Percentiles rank a stretch among this genome's conserved stretches.
Conservation (phyloP, 2,797 vertebrate genomes). For the Lagocephalus sceleratus region DNA sequence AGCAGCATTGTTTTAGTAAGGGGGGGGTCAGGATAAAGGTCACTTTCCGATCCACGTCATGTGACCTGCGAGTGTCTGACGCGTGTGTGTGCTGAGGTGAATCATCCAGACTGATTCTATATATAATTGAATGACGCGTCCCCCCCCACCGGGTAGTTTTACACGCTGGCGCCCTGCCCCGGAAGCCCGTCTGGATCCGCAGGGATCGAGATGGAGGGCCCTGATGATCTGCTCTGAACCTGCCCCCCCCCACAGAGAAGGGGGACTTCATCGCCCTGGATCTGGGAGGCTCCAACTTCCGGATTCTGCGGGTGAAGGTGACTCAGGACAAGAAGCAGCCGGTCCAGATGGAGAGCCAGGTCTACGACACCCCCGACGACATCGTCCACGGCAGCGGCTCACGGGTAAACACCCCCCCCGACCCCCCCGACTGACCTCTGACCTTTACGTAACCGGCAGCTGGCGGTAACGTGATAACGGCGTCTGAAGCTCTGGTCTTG, state of each 20-base stretch:
- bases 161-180: slow-evolving; percentile 5
- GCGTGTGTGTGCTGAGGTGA: neutral
- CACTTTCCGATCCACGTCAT: too few species aligned
- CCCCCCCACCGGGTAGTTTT: neutral
- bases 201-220: neutral
- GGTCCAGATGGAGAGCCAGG: slow-evolving; percentile 93
- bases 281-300: slow-evolving; percentile 92
- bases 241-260: slow-evolving; percentile 81
- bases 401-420: slow-evolving; percentile 76
- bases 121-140: neutral
- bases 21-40: too few species aligned
- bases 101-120: neutral
- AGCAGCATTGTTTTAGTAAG: too few species aligned
- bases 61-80: too few species aligned
- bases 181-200: too few species aligned
- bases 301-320: slow-evolving; percentile 94
- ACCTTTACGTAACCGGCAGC: slow-evolving; percentile 47
- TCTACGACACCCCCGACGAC: slow-evolving; percentile 91
- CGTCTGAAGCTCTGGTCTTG: slow-evolving; percentile 7
- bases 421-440: too few species aligned
- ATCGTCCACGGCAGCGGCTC: slow-evolving; percentile 91
- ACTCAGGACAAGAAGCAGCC: slow-evolving; percentile 93
- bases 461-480: slow-evolving; percentile 56
- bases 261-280: slow-evolving; percentile 98
- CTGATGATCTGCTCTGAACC: neutral